Evolutionary conservation across 1,140 invertebrate species (phyloP), one percentile per base, ranked within the genome.

Genomic region (Conopomorpha cramerella): DNA sequence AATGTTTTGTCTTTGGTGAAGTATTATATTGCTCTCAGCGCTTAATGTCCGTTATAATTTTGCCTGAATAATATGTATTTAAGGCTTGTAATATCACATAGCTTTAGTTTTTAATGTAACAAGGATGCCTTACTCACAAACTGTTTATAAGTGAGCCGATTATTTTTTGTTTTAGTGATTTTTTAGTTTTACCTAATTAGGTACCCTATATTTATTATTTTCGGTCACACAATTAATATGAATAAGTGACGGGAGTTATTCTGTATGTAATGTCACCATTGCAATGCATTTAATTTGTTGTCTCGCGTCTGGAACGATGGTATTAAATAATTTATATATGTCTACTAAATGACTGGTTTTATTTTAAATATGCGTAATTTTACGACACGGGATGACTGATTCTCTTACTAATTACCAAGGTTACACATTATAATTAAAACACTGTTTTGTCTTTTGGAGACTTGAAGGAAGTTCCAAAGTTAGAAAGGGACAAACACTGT

Each of bases 321-420:
- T 66, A 67, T 67, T 67, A 67, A 63, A 6, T 6, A 65, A 26
- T 45, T 62, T 59, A 52, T 49, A 51, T 54, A 55, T 38, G 35
- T 45, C 30, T 47, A 51, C 41, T 49, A 54, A 16, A 14, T 28
- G 45, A 38, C 32, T 30, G 32, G 39, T 51, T 39, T 35, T 50
- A 48, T 59, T 48, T n/a, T n/a, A n/a, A n/a, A n/a, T n/a, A 34
- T 34, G 19, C 19, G 32, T 34, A 34, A 34, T 34, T 17, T 34
- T 3, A 2, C 32, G 18, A 34, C 32, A 25, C 32, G 18, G 32
- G 16, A 34, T 12, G 32, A 34, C 32, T 11, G 18, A 34, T 23
- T 34, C 25, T 23, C 25, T 34, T 34, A 34, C 25, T 17, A 17
- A 19, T 23, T 19, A 16, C 17, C 14, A 34, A 19, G 32, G 32